Evolutionary conservation across 2,113 vertebrate species (phyloP).

Genomic region (Sphyrna mokarran): DNA sequence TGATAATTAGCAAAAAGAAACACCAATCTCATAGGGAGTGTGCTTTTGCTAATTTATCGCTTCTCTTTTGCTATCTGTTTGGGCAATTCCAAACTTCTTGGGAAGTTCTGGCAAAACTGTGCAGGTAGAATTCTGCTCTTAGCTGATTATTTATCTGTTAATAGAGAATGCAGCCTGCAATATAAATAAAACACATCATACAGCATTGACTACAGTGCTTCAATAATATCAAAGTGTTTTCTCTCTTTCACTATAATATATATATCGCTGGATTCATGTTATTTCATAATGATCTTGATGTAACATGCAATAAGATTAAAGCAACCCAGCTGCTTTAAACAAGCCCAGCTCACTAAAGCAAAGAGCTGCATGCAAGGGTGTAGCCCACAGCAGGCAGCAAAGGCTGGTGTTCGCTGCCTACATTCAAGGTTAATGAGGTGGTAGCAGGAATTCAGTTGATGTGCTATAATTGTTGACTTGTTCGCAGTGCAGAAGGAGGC

Average conservation of each 20-base stretch:
- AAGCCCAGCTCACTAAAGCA: not conserved
- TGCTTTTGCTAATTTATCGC: not conserved
- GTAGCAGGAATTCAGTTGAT: not conserved
- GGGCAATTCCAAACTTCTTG: not conserved
- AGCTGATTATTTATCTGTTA: not conserved
- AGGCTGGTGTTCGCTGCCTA: not conserved
- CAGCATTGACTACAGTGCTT: not conserved
- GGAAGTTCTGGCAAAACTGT: not conserved
- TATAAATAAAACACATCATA: not conserved
- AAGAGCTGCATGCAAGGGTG: not conserved
- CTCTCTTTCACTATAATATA: too few relatives aligned
- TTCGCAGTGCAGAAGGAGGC: not conserved
- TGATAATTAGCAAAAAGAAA: not conserved
- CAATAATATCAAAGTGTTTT: too few relatives aligned
- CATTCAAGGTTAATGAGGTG: not conserved
- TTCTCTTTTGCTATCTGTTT: not conserved
- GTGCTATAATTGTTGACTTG: not conserved
- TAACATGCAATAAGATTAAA: not conserved
- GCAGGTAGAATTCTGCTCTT: not conserved
- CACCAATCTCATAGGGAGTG: not conserved
- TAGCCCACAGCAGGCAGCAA: not conserved
- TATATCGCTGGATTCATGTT: not conserved
- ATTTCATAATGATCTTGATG: not conserved
- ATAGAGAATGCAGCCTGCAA: not conserved
- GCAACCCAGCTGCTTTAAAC: not conserved